Conservation (phyloP, 1,140 invertebrate species). For the Drosophila truncata region DNA sequence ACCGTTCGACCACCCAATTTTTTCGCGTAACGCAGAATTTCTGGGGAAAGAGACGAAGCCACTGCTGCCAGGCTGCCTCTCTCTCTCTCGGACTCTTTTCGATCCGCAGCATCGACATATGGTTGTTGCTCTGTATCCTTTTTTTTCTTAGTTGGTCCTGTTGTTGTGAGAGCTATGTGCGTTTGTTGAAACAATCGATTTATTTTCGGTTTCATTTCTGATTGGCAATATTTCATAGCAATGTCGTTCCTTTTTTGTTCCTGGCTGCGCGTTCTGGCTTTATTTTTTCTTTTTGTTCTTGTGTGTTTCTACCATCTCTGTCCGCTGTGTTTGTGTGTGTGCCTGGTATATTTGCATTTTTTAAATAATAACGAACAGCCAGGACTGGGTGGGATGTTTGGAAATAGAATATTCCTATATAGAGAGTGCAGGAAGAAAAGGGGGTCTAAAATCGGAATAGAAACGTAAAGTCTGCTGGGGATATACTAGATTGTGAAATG, state of each 20-base stretch:
- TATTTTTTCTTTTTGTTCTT: background rate
- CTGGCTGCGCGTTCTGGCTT: background rate
- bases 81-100: slow-evolving; percentile 9
- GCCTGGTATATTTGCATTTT: slow-evolving; percentile 40
- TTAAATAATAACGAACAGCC: slow-evolving; percentile 31
- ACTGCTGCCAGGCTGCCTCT: background rate
- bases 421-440: background rate
- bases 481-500: background rate
- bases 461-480: background rate
- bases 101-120: slow-evolving; percentile 24
- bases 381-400: background rate
- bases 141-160: slow-evolving; percentile 33
- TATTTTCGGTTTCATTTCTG: slow-evolving; percentile 85
- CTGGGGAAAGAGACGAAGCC: slow-evolving; percentile 29
- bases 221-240: slow-evolving; percentile 83
- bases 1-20: slow-evolving; percentile 5
- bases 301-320: background rate
- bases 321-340: slow-evolving; percentile 32
- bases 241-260: slow-evolving; percentile 42
- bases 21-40: slow-evolving; percentile 68
- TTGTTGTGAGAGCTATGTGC: slow-evolving; percentile 42
- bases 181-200: slow-evolving; percentile 82
- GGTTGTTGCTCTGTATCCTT: slow-evolving; percentile 43
- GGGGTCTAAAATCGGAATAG: background rate
- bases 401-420: slow-evolving; percentile 8